Percentiles rank a stretch among this genome's conserved stretches.
Evolutionary conservation across 2,113 vertebrate genomes (phyloP).

Genomic region (Tiliqua scincoides): DNA sequence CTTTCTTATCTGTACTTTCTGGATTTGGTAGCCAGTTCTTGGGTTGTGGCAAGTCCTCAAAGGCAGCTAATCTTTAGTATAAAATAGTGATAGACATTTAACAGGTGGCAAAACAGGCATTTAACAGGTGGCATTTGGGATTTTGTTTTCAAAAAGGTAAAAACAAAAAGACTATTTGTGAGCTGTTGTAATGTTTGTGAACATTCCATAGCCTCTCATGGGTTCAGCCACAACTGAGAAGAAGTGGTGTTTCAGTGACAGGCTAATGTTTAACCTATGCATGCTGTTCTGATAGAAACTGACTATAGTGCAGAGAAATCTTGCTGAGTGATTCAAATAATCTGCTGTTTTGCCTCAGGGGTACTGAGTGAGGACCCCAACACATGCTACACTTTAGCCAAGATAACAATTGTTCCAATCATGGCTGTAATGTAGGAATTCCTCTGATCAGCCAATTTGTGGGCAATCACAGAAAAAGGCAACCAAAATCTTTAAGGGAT

Average conservation of each 20-base stretch:
- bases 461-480: neutral
- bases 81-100: fast-evolving
- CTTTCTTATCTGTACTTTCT: slow-evolving; percentile 5
- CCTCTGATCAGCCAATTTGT: neutral
- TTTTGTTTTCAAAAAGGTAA: neutral
- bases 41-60: slow-evolving; percentile 5
- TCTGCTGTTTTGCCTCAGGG: neutral
- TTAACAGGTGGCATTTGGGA: neutral
- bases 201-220: neutral
- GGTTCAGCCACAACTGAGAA: neutral
- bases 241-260: neutral
- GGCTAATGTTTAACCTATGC: neutral
- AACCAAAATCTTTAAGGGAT: neutral
- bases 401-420: neutral
- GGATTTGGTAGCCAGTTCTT: fast-evolving
- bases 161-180: neutral
- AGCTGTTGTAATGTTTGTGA: neutral
- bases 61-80: slow-evolving; percentile 6
- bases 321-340: neutral
- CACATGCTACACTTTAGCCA: neutral
- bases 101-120: fast-evolving
- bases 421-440: neutral
- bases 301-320: neutral
- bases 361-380: neutral
- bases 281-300: neutral